phyloP scores from a whole-genome alignment of 2,888 invertebrate genomes.

The Lasioglossum vierecki region DNA sequence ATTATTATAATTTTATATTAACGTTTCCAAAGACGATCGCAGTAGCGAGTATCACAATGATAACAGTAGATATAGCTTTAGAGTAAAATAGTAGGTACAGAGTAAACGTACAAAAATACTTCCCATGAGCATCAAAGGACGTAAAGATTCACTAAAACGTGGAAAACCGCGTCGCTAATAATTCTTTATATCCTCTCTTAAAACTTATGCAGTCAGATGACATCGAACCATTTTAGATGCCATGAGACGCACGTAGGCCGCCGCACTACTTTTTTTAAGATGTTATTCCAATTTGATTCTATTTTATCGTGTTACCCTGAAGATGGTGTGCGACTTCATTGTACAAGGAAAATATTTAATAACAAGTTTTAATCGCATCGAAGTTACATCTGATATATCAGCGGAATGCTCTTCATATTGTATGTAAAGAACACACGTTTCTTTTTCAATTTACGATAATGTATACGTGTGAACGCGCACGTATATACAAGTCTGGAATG shows the following conservation, averaged over 20 bases:
- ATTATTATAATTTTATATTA: conserved; percentile 68
- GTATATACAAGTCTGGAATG: conserved; percentile 49
- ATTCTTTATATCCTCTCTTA: conserved; percentile 63
- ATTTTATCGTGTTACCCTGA: conserved; percentile 55
- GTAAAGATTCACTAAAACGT: conserved; percentile 74
- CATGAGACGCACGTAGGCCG: conserved; percentile 71
- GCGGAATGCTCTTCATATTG: conserved; percentile 45
- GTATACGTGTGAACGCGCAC: neutral
- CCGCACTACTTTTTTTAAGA: conserved; percentile 65
- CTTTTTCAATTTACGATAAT: conserved; percentile 19
- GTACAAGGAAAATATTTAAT: conserved; percentile 44
- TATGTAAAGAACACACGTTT: conserved; percentile 46
- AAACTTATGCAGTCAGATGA: conserved; percentile 63
- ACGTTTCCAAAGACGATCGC: conserved; percentile 74
- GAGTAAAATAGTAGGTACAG: conserved; percentile 78
- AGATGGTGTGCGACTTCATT: conserved; percentile 70
- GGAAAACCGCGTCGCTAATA: conserved; percentile 70
- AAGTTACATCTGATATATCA: conserved; percentile 35
- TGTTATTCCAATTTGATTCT: conserved; percentile 65
- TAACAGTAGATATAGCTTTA: conserved; percentile 78
- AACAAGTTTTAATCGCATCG: conserved; percentile 46
- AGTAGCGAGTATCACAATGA: conserved; percentile 80
- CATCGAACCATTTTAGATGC: conserved; percentile 54
- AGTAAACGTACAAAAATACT: conserved; percentile 82
- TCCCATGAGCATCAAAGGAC: conserved; percentile 75